These are phyloP conservation scores for Jordanella pulchra DNA, from an alignment of 2,797 vertebrate species.

Conservation along the genomic window DNA sequence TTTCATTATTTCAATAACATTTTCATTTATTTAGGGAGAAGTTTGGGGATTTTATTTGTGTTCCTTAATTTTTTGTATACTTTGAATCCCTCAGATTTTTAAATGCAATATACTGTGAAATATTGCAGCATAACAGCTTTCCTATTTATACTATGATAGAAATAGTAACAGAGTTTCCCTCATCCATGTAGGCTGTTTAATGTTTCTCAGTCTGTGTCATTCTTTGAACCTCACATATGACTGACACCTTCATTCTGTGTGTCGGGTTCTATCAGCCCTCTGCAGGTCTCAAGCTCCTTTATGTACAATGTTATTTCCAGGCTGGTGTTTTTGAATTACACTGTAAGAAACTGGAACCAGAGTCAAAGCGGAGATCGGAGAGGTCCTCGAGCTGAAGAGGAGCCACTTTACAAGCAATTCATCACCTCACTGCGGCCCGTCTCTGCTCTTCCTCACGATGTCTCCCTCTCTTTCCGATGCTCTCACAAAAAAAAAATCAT, in stretches of 20 bases:
- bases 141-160: neutral
- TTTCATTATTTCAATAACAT: neutral
- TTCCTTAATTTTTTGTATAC: neutral
- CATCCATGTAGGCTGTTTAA: neutral
- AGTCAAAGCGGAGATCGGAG: slow-evolving; percentile 44
- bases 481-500: slow-evolving; percentile 14
- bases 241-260: slow-evolving; percentile 1
- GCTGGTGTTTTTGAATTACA: slow-evolving; percentile 35
- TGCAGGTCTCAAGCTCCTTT: slow-evolving; percentile 15
- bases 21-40: neutral
- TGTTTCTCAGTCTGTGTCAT: neutral
- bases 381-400: slow-evolving; percentile 69
- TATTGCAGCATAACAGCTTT: neutral
- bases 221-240: neutral
- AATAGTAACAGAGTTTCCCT: neutral
- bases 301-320: slow-evolving; percentile 32
- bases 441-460: slow-evolving; percentile 44
- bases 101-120: neutral
- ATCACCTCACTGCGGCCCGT: slow-evolving; percentile 67
- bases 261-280: slow-evolving; percentile 13
- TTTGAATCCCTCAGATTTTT: neutral
- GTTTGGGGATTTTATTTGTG: neutral
- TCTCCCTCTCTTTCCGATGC: slow-evolving; percentile 54
- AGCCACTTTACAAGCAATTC: slow-evolving; percentile 73
- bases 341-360: slow-evolving; percentile 23